Evolutionary conservation across 2,113 vertebrate species (phyloP), one percentile per base, ranked within the genome.

Genomic region (Corvus cornix): DNA sequence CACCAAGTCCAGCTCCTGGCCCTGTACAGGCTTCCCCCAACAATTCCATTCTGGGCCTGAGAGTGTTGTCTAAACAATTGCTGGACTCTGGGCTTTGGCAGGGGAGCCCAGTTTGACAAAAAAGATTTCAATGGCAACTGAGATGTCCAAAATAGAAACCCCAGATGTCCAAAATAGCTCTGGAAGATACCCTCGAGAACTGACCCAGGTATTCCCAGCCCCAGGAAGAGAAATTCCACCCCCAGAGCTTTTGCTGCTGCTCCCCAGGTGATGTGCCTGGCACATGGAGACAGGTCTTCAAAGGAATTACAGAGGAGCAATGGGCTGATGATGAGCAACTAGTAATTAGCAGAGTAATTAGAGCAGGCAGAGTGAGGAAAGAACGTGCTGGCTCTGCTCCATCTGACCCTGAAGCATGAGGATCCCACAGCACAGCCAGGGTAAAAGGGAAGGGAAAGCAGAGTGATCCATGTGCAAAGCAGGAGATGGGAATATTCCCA

Each of bases 91-190:
- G 33, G 9, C 43, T 91, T 52, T 52, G 19, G 16, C 24, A 41
- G 10, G 41, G 18, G 14, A 83, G 16, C 10, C 15, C 30, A 37
- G 8, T 48, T 74, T 39, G 6, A 31, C 19, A 49, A 48, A 62
- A 80, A 35, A 27, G 0, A 59, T 68, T 49, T 51, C 44, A 59
- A 0, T 33, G 35, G 53, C 27, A 44, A 68, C 39, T 1, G 2
- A 48, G 23, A 39, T 52, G 33, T 39, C 19, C 64, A 56, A 76
- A 79, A 37, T 4, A 89, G 16, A 63, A 53, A 44, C 17, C 17
- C 9, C 37, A 53, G 28, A 22, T 41, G 28, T 41, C 30, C 35
- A 68, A 78, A 87, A 78, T 2, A 81, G 16, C 44, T 88, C 60
- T 52, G 27, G 15, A 70, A 84, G 67, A 73, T 19, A 77, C 11